Percentiles rank a stretch among this genome's conserved stretches.
These are phyloP conservation scores for Gallinago undulata DNA, from an alignment of 2,113 vertebrate species.

Conservation along the genomic window DNA sequence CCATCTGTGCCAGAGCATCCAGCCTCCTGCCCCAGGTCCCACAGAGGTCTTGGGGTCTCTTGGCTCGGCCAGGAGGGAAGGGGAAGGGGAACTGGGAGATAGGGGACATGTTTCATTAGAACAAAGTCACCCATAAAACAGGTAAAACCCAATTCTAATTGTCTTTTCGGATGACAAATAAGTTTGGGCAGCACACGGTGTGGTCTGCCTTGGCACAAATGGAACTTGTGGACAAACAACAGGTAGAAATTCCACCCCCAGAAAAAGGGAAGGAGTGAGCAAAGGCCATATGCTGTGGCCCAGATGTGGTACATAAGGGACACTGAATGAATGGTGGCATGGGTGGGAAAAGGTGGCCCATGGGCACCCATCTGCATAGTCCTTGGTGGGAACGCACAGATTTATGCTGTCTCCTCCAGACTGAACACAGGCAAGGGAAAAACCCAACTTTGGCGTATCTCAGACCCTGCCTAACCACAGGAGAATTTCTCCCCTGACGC, in stretches of 20 bases:
- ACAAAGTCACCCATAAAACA: background rate
- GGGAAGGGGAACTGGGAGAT: background rate
- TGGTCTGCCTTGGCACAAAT: accelerated
- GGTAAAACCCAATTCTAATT: background rate
- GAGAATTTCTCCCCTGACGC: background rate
- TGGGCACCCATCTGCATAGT: background rate
- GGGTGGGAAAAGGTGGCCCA: background rate
- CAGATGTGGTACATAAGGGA: background rate
- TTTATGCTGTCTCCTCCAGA: background rate
- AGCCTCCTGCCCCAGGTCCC: background rate
- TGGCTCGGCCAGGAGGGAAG: background rate
- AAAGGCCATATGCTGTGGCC: background rate
- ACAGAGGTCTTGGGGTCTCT: background rate
- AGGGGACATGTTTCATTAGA: background rate
- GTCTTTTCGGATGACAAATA: accelerated
- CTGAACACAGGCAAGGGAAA: background rate
- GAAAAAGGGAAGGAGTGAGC: background rate
- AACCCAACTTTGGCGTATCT: background rate
- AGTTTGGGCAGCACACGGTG: background rate
- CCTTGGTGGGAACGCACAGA: accelerated
- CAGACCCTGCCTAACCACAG: background rate
- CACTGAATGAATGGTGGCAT: accelerated
- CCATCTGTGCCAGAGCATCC: background rate
- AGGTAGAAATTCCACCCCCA: background rate
- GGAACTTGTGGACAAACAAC: accelerated